phyloP scores from a whole-genome alignment of 1,140 invertebrate species.

The Atta cephalotes region DNA sequence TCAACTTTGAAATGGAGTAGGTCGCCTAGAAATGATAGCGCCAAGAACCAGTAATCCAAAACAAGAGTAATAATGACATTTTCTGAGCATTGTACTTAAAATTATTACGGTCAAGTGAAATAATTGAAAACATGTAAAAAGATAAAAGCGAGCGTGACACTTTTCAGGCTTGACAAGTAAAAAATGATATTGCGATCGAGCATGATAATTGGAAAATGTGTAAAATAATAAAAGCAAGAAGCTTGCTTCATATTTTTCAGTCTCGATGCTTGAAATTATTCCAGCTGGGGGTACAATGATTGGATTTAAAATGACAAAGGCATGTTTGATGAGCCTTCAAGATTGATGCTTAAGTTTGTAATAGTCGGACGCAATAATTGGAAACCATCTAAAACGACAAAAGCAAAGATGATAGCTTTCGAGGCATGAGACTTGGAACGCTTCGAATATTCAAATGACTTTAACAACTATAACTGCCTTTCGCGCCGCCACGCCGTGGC shows the following conservation, averaged over 20 bases:
- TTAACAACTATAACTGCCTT: conserved; percentile 19
- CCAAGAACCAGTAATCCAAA: background rate
- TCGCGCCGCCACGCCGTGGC: background rate
- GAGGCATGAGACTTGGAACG: background rate
- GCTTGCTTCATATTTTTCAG: background rate
- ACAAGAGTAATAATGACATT: conserved; percentile 23
- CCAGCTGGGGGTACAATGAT: conserved; percentile 15
- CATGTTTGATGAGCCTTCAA: conserved; percentile 3
- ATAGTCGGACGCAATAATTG: conserved; percentile 41
- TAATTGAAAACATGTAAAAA: conserved; percentile 16
- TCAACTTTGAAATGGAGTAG: conserved; percentile 11
- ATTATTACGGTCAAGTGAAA: conserved; percentile 3
- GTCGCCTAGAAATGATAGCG: conserved; percentile 24
- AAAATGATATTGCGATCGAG: background rate
- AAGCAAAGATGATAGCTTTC: conserved; percentile 44
- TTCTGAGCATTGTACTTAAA: conserved; percentile 12
- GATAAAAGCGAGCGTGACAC: background rate
- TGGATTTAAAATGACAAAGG: conserved; percentile 54
- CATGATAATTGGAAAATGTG: conserved; percentile 13
- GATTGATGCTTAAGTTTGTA: conserved; percentile 42
- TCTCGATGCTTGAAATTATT: conserved; percentile 6
- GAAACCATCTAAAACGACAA: conserved; percentile 35
- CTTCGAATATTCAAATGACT: conserved; percentile 35
- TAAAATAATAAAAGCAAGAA: background rate
- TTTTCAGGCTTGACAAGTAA: conserved; percentile 17